A percentile compares a stretch with the other conserved stretches of the same genome.
Conservation (phyloP, 2,888 invertebrate species). For the Myathropa florea region DNA sequence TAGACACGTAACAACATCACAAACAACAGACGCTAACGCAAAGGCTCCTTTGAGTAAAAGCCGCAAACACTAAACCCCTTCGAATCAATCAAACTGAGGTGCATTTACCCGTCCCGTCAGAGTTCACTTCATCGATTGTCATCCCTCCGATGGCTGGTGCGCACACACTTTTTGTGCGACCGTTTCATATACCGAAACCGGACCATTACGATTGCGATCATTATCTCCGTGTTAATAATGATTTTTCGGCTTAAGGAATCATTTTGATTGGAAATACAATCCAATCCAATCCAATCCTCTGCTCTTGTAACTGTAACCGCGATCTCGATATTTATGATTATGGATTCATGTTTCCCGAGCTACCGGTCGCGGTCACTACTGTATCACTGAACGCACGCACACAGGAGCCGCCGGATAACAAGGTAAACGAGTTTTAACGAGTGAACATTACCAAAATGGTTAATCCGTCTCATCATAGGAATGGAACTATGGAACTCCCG, state of each 20-base stretch:
- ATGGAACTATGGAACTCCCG: constrained; percentile 16
- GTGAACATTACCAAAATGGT: constrained; percentile 73
- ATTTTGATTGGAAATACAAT: constrained; percentile 46
- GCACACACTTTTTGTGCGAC: neutral
- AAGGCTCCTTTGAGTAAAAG: constrained; percentile 25
- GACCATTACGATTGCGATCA: constrained; percentile 46
- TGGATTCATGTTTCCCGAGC: constrained; percentile 43
- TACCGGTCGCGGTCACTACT: neutral
- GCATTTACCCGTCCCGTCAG: constrained; percentile 13
- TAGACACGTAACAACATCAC: constrained; percentile 36
- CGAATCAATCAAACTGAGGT: constrained; percentile 36
- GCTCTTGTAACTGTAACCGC: constrained; percentile 31
- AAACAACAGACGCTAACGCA: neutral
- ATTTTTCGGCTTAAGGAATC: constrained; percentile 38
- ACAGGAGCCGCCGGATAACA: constrained; percentile 67
- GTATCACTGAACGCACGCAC: neutral
- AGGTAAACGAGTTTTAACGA: constrained; percentile 73
- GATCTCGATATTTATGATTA: constrained; percentile 58
- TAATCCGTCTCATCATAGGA: constrained; percentile 69
- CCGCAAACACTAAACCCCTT: constrained; percentile 28
- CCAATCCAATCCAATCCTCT: constrained; percentile 5
- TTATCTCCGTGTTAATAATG: constrained; percentile 50
- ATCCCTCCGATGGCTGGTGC: constrained; percentile 8
- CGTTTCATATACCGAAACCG: neutral
- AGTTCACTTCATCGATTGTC: constrained; percentile 14